These are phyloP conservation scores for Eufriesea mexicana DNA, from an alignment of 1,140 invertebrate species.

Conservation along the genomic window DNA sequence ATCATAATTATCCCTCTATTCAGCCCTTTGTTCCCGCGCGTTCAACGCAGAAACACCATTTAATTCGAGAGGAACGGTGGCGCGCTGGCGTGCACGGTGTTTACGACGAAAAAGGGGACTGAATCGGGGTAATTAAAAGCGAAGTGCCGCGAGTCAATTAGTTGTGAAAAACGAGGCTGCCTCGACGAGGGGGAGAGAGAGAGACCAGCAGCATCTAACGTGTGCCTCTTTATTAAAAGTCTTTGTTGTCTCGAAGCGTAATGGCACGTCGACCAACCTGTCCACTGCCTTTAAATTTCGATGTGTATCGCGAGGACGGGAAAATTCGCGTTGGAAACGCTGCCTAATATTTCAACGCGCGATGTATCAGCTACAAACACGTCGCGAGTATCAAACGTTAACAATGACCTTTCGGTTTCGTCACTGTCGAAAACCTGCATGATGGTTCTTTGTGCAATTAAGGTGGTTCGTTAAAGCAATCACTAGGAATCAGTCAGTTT, in stretches of 20 bases:
- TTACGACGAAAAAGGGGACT: conserved; percentile 11
- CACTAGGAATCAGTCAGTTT: too few species aligned
- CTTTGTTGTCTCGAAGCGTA: conserved; percentile 1
- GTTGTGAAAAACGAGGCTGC: conserved; percentile 24
- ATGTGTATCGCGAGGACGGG: background rate
- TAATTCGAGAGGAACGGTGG: conserved; percentile 6
- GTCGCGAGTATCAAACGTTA: background rate
- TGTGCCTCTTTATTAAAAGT: conserved; percentile 11
- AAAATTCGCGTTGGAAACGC: background rate
- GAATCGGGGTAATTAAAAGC: conserved; percentile 34
- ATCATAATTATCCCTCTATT: background rate
- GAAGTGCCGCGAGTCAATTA: conserved; percentile 26
- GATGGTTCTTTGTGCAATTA: too few species aligned
- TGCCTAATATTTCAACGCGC: background rate
- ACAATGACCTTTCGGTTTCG: background rate
- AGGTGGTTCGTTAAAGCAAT: too few species aligned
- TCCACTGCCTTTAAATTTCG: conserved; percentile 1
- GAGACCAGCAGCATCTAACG: background rate
- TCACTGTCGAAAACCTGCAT: too few species aligned
- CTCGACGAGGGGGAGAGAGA: background rate
- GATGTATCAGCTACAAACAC: background rate
- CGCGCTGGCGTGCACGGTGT: background rate
- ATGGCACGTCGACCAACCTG: background rate
- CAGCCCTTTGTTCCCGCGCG: background rate
- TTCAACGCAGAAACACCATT: background rate